phyloP scores from a whole-genome alignment of 1,140 invertebrate species.

The Eciton burchellii region DNA sequence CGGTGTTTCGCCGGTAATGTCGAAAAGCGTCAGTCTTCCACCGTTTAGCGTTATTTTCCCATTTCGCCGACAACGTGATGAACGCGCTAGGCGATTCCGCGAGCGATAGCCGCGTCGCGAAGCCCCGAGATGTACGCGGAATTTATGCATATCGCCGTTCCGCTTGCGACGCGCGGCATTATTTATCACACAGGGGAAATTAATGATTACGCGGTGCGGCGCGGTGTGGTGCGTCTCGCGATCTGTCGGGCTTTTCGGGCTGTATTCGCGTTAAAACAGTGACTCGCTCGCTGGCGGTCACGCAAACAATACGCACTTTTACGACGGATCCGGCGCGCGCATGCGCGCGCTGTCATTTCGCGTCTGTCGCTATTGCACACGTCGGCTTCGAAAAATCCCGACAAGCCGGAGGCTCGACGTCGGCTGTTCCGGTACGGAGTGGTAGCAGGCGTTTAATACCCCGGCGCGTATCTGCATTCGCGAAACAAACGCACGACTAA shows the following conservation, averaged over 20 bases:
- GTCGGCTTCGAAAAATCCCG: constrained; percentile 44
- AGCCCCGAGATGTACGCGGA: too few species aligned
- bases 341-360: neutral
- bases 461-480: constrained; percentile 60
- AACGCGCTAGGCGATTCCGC: constrained; percentile 1
- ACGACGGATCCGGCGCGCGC: neutral
- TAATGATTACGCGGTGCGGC: neutral
- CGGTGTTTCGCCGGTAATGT: neutral
- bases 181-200: constrained; percentile 5
- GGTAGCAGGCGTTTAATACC: constrained; percentile 33
- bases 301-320: constrained; percentile 25
- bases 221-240: neutral
- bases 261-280: constrained; percentile 30
- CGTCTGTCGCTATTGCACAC: constrained; percentile 6
- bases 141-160: neutral
- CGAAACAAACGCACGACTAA: constrained; percentile 62
- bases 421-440: too few species aligned
- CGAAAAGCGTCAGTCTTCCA: neutral
- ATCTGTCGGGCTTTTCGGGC: constrained; percentile 9
- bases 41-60: too few species aligned
- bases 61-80: neutral
- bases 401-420: too few species aligned
- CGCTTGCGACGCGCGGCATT: neutral
- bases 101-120: neutral
- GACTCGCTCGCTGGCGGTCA: constrained; percentile 13